Base-by-base conservation (phyloP, 2,113 vertebrate species). In the Procavia capensis region DNA sequence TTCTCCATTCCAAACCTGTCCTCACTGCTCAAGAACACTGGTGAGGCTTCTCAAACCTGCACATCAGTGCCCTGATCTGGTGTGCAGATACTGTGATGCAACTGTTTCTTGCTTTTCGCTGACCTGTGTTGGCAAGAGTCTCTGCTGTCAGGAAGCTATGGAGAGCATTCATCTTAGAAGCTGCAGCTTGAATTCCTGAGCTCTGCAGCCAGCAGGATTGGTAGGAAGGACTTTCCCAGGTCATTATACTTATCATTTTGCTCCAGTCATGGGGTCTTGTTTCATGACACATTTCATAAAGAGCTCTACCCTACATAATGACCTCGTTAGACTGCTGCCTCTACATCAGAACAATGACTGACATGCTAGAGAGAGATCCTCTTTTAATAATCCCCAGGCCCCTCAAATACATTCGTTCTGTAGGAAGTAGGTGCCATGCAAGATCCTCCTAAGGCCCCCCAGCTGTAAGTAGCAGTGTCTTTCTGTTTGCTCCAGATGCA, bases 231-330 rank as follows among this genome's bases (percentile, higher is more conserved):
- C 43, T 74, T 90, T 90, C n/a, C 87, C n/a, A 68, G 13, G 25
- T 45, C 29, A 16, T 90, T 76, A 20, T 57, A 88, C 68, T 22
- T 89, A 79, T 25, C 50, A 75, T 11, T 29, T 90, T 92, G 11
- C 31, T 59, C 81, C 43, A 3, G 0, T 68, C 31, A 57, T 2
- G 20, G 86, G 50, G 25, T 24, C 24, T 39, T 59, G n/a, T 59
- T 85, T 81, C n/a, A 34, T 36, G 25, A 61, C 54, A 27, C 36
- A 75, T 64, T 91, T 95, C 64, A 79, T 64, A 81, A 86, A 91
- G 85, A 66, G 66, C 8, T 0, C 72, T 83, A 36, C 79, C 70
- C 27, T 36, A 34, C 14, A 34, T 2, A 79, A 54, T 64, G n/a
- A 25, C 20, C 82, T 90, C 25, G 31, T 64, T 72, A 80, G 25